Evolutionary conservation across 2,113 vertebrate genomes (phyloP).

Genomic region (Pyrgilauda ruficollis): DNA sequence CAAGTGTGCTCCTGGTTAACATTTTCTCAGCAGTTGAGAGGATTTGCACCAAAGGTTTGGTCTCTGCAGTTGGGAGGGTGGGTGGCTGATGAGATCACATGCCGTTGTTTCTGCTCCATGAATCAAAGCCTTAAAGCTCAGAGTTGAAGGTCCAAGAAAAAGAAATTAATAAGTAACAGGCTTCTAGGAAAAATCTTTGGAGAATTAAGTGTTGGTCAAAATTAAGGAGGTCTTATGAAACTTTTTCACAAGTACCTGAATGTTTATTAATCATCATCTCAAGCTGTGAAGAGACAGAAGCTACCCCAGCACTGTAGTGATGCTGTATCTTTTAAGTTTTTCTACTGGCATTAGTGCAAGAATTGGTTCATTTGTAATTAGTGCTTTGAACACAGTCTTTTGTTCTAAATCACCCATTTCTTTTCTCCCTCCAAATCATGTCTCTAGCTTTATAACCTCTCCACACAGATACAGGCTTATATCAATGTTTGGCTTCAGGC

Average conservation of each 20-base stretch:
- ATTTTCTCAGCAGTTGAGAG: neutral
- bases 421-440: neutral
- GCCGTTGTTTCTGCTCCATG: neutral
- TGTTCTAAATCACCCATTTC: neutral
- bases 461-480: neutral
- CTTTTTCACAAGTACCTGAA: neutral
- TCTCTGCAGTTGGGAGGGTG: neutral
- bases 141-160: constrained; percentile 2
- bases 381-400: neutral
- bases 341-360: neutral
- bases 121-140: constrained; percentile 29
- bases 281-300: neutral
- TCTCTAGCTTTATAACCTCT: constrained; percentile 9
- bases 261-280: neutral
- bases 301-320: neutral
- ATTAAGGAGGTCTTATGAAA: neutral
- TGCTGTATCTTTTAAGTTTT: neutral
- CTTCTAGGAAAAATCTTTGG: neutral
- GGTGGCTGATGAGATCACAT: neutral
- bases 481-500: neutral
- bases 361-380: neutral
- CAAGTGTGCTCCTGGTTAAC: neutral
- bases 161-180: constrained; percentile 18
- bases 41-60: constrained; percentile 2
- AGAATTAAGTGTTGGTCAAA: neutral